Conservation (phyloP, 2,888 invertebrate species). For the Ischnura elegans region DNA sequence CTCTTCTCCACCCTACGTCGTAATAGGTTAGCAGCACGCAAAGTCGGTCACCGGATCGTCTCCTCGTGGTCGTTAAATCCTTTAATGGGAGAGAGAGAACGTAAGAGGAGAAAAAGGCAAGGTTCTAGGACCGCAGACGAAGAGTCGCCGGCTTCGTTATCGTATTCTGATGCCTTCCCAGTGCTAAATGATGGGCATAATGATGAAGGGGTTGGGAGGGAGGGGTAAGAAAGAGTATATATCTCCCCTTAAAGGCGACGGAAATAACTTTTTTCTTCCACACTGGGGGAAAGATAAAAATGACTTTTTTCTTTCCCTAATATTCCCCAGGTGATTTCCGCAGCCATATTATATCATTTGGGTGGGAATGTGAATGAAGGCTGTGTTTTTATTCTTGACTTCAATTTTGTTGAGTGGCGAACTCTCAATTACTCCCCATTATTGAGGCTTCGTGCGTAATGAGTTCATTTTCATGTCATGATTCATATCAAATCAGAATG, state of each 20-base stretch:
- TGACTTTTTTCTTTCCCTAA: no score
- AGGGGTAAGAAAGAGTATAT: not conserved
- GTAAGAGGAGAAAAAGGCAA: not conserved
- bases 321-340: no score
- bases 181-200: constrained; percentile 36
- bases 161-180: not conserved
- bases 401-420: no score
- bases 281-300: no score
- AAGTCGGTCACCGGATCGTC: constrained; percentile 60
- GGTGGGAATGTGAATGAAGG: no score
- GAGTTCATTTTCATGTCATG: no score
- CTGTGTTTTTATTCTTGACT: no score
- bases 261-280: not conserved
- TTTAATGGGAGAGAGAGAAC: constrained; percentile 28
- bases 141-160: constrained; percentile 25
- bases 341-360: no score
- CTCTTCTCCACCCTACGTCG: no score
- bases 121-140: not conserved
- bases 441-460: no score
- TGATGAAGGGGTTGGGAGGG: not conserved
- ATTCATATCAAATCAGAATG: no score
- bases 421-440: no score
- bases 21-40: constrained; percentile 56
- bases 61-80: constrained; percentile 52
- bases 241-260: not conserved